Evolutionary conservation across 2,113 vertebrate genomes (phyloP).

Genomic region (Chiloscyllium plagiosum): DNA sequence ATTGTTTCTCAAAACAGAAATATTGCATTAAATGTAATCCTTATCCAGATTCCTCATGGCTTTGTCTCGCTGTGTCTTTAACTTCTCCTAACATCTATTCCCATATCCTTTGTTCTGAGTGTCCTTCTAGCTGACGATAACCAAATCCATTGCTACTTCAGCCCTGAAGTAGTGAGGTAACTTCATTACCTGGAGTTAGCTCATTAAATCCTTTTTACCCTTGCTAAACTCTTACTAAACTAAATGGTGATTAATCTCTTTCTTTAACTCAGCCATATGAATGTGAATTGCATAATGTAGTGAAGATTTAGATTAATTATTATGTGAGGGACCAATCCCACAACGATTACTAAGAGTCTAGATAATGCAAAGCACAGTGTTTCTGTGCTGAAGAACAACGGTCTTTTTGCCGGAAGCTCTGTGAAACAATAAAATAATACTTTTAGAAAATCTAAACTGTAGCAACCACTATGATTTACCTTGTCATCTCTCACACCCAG

Average conservation of each 20-base stretch:
- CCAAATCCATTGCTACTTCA: neutral
- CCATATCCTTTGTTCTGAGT: neutral
- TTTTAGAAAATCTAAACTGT: conserved; percentile 5
- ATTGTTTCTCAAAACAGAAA: neutral
- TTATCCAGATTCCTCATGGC: neutral
- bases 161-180: no score
- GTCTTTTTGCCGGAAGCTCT: neutral
- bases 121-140: neutral
- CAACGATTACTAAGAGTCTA: neutral
- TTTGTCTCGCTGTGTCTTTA: neutral
- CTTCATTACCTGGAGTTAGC: neutral
- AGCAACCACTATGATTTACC: neutral
- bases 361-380: neutral
- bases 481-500: neutral
- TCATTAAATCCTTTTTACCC: neutral
- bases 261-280: neutral
- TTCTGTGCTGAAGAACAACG: neutral
- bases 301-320: neutral
- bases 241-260: neutral
- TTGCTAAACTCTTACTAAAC: neutral
- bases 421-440: neutral
- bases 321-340: neutral
- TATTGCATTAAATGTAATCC: no score
- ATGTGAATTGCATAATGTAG: neutral
- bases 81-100: neutral